phyloP scores from a whole-genome alignment of 2,888 invertebrate species.

The Limnephilus lunatus region DNA sequence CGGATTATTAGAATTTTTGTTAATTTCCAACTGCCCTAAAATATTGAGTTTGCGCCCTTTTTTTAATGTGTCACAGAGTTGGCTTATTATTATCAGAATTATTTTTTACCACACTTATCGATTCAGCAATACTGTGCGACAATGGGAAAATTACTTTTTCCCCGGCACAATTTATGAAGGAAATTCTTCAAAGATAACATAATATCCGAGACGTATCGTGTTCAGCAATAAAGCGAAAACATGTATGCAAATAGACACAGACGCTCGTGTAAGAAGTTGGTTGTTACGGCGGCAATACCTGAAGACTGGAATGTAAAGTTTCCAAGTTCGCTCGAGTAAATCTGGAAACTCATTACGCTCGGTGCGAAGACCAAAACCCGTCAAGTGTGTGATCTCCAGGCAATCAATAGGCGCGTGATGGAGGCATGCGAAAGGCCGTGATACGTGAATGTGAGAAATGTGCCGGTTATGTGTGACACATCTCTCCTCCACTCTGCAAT shows the following conservation, averaged over 20 bases:
- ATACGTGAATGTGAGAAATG: background rate
- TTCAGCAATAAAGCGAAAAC: conserved; percentile 28
- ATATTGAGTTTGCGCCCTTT: too few species aligned
- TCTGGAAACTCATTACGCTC: conserved; percentile 60
- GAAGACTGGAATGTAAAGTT: conserved; percentile 45
- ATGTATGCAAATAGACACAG: background rate
- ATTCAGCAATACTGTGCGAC: background rate
- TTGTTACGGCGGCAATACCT: conserved; percentile 22
- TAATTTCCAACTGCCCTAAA: too few species aligned
- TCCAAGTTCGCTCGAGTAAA: conserved; percentile 55
- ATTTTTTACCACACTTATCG: background rate
- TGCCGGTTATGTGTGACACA: background rate
- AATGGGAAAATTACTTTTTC: conserved; percentile 34
- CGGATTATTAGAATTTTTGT: too few species aligned
- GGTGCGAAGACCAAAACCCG: conserved; percentile 47
- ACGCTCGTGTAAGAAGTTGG: background rate
- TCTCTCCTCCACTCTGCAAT: background rate
- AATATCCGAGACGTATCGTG: conserved; percentile 1
- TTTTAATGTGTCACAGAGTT: too few species aligned
- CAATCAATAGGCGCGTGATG: conserved; percentile 59
- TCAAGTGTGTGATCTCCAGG: conserved; percentile 59
- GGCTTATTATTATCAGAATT: background rate
- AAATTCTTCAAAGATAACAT: conserved; percentile 24
- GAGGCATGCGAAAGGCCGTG: conserved; percentile 29
- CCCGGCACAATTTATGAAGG: conserved; percentile 1